These are phyloP conservation scores for Ophion ellenae DNA, from an alignment of 2,888 invertebrate species.

Conservation along the genomic window DNA sequence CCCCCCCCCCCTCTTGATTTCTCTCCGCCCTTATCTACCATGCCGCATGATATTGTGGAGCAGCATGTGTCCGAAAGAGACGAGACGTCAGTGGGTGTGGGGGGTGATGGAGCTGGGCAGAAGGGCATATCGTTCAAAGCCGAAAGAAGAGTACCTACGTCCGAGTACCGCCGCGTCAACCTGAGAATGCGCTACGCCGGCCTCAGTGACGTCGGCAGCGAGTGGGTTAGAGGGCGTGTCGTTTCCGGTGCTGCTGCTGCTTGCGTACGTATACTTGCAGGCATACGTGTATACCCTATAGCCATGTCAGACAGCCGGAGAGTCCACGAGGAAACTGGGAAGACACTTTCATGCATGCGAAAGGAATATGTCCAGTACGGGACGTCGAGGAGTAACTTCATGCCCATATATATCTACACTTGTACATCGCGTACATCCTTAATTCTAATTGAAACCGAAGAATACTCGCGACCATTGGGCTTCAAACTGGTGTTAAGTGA, in stretches of 20 bases:
- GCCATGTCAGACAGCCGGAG: not conserved
- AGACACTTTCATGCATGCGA: too few species aligned
- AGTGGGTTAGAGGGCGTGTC: slow-evolving; percentile 69
- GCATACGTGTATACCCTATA: not conserved
- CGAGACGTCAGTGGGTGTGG: slow-evolving; percentile 16
- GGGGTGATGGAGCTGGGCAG: slow-evolving; percentile 2
- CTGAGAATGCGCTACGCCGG: slow-evolving; percentile 51
- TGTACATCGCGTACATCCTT: too few species aligned
- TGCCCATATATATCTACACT: too few species aligned
- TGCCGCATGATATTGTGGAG: slow-evolving; percentile 46
- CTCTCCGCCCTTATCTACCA: not conserved
- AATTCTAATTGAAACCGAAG: too few species aligned
- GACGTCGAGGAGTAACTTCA: too few species aligned
- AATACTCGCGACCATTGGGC: too few species aligned
- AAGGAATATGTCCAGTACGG: too few species aligned
- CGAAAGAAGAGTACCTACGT: slow-evolving; percentile 65
- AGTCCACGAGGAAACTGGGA: not conserved
- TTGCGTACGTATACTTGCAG: slow-evolving; percentile 8
- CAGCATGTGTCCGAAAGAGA: slow-evolving; percentile 58
- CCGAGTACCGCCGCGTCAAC: slow-evolving; percentile 37
- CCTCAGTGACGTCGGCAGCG: slow-evolving; percentile 61
- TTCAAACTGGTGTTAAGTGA: too few species aligned
- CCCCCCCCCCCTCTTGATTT: not conserved
- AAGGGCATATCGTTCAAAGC: slow-evolving; percentile 51
- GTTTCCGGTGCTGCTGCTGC: slow-evolving; percentile 63